These are phyloP conservation scores for Rhinolophus sinicus DNA, from an alignment of 2,113 vertebrate genomes.

Conservation along the genomic window DNA sequence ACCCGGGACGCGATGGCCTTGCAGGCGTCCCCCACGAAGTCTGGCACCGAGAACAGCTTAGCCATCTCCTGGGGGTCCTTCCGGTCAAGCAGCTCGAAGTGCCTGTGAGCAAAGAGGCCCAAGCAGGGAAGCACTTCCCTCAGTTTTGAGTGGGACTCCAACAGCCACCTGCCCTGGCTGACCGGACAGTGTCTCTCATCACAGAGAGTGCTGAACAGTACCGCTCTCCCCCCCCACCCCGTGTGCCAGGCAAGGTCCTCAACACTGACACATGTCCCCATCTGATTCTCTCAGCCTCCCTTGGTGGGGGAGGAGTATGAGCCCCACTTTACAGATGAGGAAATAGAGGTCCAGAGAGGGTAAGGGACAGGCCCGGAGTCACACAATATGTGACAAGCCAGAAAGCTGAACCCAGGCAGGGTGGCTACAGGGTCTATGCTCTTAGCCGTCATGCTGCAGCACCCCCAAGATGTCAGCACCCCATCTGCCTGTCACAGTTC, in stretches of 20 bases:
- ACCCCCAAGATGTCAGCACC: not conserved
- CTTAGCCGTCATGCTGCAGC: no score
- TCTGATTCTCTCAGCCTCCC: not conserved
- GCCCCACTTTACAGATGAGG: not conserved
- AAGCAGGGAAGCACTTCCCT: not conserved
- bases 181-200: not conserved
- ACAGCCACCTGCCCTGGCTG: no score
- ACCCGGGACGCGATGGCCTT: slow-evolving; percentile 93
- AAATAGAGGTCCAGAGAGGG: not conserved
- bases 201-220: not conserved
- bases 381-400: not conserved
- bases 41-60: slow-evolving; percentile 90
- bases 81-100: slow-evolving; percentile 88
- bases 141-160: not conserved
- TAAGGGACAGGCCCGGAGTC: not conserved
- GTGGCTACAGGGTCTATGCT: not conserved
- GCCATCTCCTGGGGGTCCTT: slow-evolving; percentile 62
- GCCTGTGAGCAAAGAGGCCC: slow-evolving; percentile 82
- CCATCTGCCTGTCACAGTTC: not conserved
- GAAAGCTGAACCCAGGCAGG: not conserved
- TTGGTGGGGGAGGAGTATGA: fast-evolving
- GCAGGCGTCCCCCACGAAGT: slow-evolving; percentile 93
- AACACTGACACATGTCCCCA: not conserved
- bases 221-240: not conserved
- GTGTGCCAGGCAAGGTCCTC: not conserved